Evolutionary conservation across 2,113 vertebrate species (phyloP), one percentile per base, ranked within the genome.

Genomic region (Amblyopsis rosae): DNA sequence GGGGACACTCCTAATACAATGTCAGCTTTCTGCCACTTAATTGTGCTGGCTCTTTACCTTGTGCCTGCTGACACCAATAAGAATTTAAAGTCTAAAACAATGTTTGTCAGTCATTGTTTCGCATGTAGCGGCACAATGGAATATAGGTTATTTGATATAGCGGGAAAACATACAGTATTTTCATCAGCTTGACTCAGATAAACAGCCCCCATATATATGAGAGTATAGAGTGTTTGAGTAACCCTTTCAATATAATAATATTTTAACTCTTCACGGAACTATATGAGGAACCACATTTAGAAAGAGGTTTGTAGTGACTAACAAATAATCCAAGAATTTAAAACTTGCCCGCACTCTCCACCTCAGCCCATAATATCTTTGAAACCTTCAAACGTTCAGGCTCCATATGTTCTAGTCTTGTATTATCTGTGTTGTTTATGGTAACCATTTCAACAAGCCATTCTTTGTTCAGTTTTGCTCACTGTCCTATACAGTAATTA

Each of bases 161-260:
- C 13, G 3, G 12, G 51, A 33, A 5, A 3, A 16, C 19, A 70
- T 3, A 35, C 3, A 9, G 4, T 12, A 53, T 78, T 73, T 80
- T 56, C 66, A 67, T 76, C 61, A 64, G 51, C 26, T 46, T 76
- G 16, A 58, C 67, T 79, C 59, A 66, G 57, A 79, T 80, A 82
- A 86, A 87, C 68, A 71, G 62, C 60, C 65, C 12, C 57, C 58
- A 51, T 47, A 16, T 41, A 72, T 64, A 75, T 63, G 62, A 57
- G 59, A 75, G 59, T 10, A 61, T 62, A 26, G 19, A 26, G 26
- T 26, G 26, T 26, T 59, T 67, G 70, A 82, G 66, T 74, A 79
- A 81, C 83, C 68, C 75, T 77, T 83, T 81, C 72, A 68, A 67
- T 73, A 56, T 67, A 60, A 77, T 26, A 26, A 79, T 82, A 73